Conservation (phyloP, 2,113 vertebrate species). For the Entomyzon cyanotis region DNA sequence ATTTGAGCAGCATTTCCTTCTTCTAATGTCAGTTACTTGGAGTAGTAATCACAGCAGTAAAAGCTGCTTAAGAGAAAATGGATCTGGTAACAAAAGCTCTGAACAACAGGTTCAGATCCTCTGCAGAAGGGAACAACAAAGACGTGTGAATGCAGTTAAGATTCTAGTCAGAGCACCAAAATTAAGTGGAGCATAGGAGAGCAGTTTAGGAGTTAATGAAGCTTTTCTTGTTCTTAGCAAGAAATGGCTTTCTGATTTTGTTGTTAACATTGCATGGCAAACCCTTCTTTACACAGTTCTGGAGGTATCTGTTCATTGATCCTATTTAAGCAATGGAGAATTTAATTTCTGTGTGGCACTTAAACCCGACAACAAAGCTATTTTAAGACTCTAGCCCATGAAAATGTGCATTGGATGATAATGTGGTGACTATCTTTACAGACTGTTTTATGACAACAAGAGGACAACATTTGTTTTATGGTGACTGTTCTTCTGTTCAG, state of each 20-base stretch:
- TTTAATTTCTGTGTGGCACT: not conserved
- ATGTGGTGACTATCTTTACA: not conserved
- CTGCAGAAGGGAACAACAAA: not conserved
- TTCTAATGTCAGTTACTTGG: not conserved
- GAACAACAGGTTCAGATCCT: not conserved
- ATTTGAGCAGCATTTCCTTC: not conserved
- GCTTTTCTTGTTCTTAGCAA: not conserved
- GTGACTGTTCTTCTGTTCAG: not conserved
- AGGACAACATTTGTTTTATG: not conserved
- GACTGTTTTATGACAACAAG: not conserved
- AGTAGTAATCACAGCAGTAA: not conserved
- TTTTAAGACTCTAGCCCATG: not conserved
- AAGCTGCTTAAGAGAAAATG: not conserved
- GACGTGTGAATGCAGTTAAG: not conserved
- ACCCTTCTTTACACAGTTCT: not conserved
- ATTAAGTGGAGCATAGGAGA: not conserved
- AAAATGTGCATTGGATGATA: not conserved
- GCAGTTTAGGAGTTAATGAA: not conserved
- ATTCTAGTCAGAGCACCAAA: not conserved
- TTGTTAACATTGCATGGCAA: not conserved
- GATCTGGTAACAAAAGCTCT: not conserved
- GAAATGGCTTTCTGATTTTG: not conserved
- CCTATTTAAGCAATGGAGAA: not conserved
- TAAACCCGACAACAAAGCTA: not conserved
- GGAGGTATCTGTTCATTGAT: not conserved